These are phyloP conservation scores for Tautogolabrus adspersus DNA, from an alignment of 2,113 vertebrate species.

Conservation along the genomic window DNA sequence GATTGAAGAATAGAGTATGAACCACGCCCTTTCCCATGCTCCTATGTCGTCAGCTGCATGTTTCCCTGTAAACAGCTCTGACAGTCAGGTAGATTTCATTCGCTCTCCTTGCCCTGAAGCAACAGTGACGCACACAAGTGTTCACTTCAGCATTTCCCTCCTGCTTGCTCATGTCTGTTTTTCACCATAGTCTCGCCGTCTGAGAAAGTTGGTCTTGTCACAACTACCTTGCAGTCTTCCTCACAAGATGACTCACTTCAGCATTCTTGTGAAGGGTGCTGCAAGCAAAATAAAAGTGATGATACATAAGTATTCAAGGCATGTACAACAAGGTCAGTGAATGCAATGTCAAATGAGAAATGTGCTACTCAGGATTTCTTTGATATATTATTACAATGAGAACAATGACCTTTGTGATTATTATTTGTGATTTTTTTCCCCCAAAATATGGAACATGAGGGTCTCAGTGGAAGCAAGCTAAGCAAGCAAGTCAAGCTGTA, in stretches of 20 bases:
- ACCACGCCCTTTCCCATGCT: conserved; percentile 40
- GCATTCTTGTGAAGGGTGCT: conserved; percentile 15
- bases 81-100: conserved; percentile 22
- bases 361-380: neutral
- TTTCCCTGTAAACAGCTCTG: conserved; percentile 41
- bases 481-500: neutral
- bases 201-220: conserved; percentile 20
- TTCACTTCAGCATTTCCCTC: conserved; percentile 2
- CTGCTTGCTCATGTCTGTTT: conserved; percentile 48
- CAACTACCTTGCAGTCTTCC: conserved; percentile 10
- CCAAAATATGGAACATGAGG: neutral
- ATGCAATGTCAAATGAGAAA: neutral
- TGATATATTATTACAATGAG: neutral
- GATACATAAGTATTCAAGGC: conserved; percentile 12
- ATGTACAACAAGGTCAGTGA: conserved; percentile 12
- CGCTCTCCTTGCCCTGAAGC: conserved; percentile 24
- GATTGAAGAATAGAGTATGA: conserved; percentile 4
- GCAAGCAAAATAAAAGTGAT: conserved; percentile 15
- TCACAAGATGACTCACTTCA: conserved; percentile 54
- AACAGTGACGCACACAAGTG: conserved; percentile 19
- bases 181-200: conserved; percentile 30
- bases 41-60: conserved; percentile 13
- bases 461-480: no score
- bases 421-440: neutral
- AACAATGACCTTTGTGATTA: neutral